phyloP scores from a whole-genome alignment of 2,888 invertebrate genomes.

The Melinaea marsaeus region DNA sequence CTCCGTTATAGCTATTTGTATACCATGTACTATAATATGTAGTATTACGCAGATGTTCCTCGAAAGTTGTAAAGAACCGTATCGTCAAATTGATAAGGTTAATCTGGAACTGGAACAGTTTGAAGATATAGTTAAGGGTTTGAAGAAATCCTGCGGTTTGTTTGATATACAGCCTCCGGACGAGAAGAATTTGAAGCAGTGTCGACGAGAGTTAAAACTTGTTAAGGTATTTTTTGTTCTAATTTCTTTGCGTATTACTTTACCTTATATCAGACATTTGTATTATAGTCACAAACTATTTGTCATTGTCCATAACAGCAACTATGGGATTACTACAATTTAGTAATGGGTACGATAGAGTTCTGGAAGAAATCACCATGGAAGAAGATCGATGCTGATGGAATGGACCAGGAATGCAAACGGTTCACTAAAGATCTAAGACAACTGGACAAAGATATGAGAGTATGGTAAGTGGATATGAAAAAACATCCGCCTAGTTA shows the following conservation, averaged over 20 bases:
- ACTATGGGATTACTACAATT: constrained; percentile 93
- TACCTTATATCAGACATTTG: background rate
- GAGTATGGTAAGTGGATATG: constrained; percentile 75
- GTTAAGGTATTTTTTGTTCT: constrained; percentile 75
- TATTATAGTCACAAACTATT: background rate
- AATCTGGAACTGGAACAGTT: constrained; percentile 81
- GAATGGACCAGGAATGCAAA: constrained; percentile 96
- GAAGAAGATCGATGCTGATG: constrained; percentile 95
- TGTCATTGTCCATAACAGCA: constrained; percentile 66
- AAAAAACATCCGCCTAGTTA: background rate
- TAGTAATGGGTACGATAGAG: constrained; percentile 88
- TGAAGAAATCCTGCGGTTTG: constrained; percentile 86
- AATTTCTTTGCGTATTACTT: background rate
- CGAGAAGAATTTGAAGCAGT: constrained; percentile 84
- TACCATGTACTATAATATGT: constrained; percentile 5
- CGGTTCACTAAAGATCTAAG: constrained; percentile 91
- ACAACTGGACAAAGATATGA: constrained; percentile 87
- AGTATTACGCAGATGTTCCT: constrained; percentile 73
- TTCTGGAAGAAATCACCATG: constrained; percentile 97
- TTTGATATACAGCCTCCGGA: constrained; percentile 94
- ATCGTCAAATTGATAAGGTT: constrained; percentile 82
- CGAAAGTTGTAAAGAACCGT: constrained; percentile 82
- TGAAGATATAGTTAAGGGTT: constrained; percentile 81
- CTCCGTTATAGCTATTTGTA: no score
- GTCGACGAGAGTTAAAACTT: constrained; percentile 86